These are phyloP conservation scores for Enteromius radiatus DNA, from an alignment of 2,797 vertebrate genomes.

Conservation along the genomic window DNA sequence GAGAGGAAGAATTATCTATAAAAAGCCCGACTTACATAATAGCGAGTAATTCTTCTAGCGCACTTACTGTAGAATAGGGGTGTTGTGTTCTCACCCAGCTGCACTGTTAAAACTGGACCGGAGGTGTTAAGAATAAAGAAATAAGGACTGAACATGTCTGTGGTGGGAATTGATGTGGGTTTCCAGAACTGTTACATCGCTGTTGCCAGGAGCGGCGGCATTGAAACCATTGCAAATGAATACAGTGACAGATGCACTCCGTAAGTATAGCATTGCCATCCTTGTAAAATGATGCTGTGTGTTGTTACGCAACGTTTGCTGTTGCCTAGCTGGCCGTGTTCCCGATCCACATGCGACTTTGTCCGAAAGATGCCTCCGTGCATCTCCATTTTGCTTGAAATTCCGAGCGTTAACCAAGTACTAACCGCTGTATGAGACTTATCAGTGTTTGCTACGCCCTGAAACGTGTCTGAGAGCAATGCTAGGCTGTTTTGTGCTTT, in stretches of 20 bases:
- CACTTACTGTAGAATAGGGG: slow-evolving; percentile 36
- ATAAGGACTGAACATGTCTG: slow-evolving; percentile 83
- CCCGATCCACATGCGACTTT: slow-evolving; percentile 17
- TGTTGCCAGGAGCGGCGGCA: slow-evolving; percentile 92
- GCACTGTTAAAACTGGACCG: slow-evolving; percentile 30
- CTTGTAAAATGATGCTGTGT: slow-evolving; percentile 54
- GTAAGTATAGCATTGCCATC: slow-evolving; percentile 81
- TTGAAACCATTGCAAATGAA: slow-evolving; percentile 94
- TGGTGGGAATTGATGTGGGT: slow-evolving; percentile 94
- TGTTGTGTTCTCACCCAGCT: slow-evolving; percentile 34
- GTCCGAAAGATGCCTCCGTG: background rate
- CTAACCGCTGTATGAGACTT: background rate
- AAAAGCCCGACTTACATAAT: slow-evolving; percentile 76
- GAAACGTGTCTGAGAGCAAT: background rate
- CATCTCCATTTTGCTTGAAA: slow-evolving; percentile 17
- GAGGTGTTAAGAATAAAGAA: slow-evolving; percentile 39
- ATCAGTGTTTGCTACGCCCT: background rate
- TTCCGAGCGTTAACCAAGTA: background rate
- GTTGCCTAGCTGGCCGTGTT: slow-evolving; percentile 44
- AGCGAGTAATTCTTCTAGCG: slow-evolving; percentile 66
- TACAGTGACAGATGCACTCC: slow-evolving; percentile 98
- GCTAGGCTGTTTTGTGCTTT: background rate
- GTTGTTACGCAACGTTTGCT: slow-evolving; percentile 71
- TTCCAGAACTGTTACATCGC: slow-evolving; percentile 95
- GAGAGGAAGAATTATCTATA: slow-evolving; percentile 73